A percentile compares a stretch with the other conserved stretches of the same genome.
These are phyloP conservation scores for Deilephila elpenor DNA, from an alignment of 2,888 invertebrate species.

Conservation along the genomic window DNA sequence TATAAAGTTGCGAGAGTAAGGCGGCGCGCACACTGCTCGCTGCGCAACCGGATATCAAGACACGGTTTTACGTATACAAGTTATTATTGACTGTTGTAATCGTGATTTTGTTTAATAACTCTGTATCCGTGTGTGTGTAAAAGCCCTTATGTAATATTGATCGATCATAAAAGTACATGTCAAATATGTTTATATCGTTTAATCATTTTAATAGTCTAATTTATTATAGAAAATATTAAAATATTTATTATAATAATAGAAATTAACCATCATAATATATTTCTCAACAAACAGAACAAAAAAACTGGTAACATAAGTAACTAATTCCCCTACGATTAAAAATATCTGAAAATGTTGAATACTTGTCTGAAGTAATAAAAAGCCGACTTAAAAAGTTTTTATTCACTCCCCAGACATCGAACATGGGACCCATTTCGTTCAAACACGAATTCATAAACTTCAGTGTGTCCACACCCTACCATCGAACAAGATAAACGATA, in stretches of 20 bases:
- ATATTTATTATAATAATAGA: no score
- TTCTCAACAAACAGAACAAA: not conserved
- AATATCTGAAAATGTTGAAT: not conserved
- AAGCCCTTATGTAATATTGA: not conserved
- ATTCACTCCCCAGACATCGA: no score
- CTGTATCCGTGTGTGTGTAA: not conserved
- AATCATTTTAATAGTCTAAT: not conserved
- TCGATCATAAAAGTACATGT: not conserved
- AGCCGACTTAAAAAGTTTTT: no score
- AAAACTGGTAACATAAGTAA: not conserved
- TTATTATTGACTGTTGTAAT: not conserved
- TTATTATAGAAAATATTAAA: no score
- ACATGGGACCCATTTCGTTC: no score
- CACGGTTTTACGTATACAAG: not conserved
- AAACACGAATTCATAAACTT: not conserved
- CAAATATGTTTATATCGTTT: not conserved
- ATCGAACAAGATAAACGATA: slow-evolving; percentile 58
- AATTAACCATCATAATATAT: not conserved
- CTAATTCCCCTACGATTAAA: not conserved
- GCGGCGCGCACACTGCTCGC: slow-evolving; percentile 5
- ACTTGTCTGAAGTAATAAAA: no score
- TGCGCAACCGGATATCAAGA: not conserved
- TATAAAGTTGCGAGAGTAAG: slow-evolving; percentile 29
- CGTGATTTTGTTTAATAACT: not conserved
- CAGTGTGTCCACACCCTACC: slow-evolving; percentile 40